Conservation (phyloP, 2,113 vertebrate species). For the Todiramphus chloris region DNA sequence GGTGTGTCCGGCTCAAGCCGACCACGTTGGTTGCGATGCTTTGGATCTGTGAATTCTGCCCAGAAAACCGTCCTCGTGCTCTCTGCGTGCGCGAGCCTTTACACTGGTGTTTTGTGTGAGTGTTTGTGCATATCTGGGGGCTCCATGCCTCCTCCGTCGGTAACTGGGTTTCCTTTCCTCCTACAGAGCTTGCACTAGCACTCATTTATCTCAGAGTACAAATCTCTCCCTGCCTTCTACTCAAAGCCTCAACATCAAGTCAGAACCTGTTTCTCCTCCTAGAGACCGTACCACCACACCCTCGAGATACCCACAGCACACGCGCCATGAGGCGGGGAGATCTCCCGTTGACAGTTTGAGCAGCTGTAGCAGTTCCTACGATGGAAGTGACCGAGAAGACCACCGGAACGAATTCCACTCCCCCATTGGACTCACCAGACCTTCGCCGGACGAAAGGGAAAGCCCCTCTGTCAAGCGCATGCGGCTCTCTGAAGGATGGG, state of each 20-base stretch:
- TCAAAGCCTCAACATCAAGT: slow-evolving; percentile 99
- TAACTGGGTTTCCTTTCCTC: slow-evolving; percentile 98
- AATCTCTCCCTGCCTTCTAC: slow-evolving; percentile 99
- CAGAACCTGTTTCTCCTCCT: slow-evolving; percentile 99
- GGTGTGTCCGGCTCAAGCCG: not conserved
- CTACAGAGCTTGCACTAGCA: slow-evolving; percentile 99
- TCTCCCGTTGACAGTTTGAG: slow-evolving; percentile 98
- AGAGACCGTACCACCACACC: slow-evolving; percentile 98
- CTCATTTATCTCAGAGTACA: slow-evolving; percentile 99
- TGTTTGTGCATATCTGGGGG: slow-evolving; percentile 80
- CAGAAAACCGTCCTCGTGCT: not conserved
- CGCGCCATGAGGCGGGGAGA: slow-evolving; percentile 95
- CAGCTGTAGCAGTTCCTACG: slow-evolving; percentile 98
- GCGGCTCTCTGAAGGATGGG: slow-evolving; percentile 98
- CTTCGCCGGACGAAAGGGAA: slow-evolving; percentile 94
- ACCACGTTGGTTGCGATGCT: not conserved
- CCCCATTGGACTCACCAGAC: slow-evolving; percentile 95
- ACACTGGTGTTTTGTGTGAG: slow-evolving; percentile 72
- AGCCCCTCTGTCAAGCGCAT: slow-evolving; percentile 98
- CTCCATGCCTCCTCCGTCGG: slow-evolving; percentile 85
- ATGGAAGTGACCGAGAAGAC: slow-evolving; percentile 97
- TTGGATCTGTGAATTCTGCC: not conserved
- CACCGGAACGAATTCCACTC: slow-evolving; percentile 98
- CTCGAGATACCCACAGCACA: slow-evolving; percentile 91
- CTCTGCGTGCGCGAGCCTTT: slow-evolving; percentile 39